phyloP scores from a whole-genome alignment of 2,113 vertebrate genomes.

The Calidris pugnax region DNA sequence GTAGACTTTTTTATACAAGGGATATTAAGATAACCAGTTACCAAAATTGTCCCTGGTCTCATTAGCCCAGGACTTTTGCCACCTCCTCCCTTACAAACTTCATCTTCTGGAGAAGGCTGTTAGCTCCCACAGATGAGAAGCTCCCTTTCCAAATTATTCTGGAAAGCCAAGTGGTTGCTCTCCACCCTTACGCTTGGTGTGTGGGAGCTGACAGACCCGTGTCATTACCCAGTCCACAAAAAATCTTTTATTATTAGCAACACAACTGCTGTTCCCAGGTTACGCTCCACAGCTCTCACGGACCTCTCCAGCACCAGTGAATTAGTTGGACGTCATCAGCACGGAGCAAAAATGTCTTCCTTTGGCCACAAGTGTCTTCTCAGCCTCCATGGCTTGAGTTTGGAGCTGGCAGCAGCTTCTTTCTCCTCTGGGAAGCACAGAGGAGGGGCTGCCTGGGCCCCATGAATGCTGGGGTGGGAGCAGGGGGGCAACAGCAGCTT shows the following conservation, averaged over 20 bases:
- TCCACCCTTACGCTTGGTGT: rapidly evolving
- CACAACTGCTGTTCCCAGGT: not conserved
- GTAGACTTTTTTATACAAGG: not conserved
- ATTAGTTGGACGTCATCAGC: not conserved
- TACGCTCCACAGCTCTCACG: not conserved
- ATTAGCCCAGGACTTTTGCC: not conserved
- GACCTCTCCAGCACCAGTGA: not conserved
- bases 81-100: not conserved
- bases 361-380: not conserved
- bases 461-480: not conserved
- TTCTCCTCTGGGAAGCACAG: not conserved
- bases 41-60: not conserved
- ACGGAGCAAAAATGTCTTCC: not conserved
- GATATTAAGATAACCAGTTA: not conserved
- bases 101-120: not conserved
- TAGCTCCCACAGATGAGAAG: not conserved
- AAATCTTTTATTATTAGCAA: not conserved
- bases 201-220: not conserved
- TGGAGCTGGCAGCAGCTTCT: not conserved
- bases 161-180: not conserved
- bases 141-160: not conserved
- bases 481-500: not conserved
- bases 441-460: not conserved
- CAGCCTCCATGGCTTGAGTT: not conserved
- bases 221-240: not conserved